Percentiles rank a stretch among this genome's conserved stretches.
Conservation (phyloP, 2,797 vertebrate species). For the Acanthornis magna region DNA sequence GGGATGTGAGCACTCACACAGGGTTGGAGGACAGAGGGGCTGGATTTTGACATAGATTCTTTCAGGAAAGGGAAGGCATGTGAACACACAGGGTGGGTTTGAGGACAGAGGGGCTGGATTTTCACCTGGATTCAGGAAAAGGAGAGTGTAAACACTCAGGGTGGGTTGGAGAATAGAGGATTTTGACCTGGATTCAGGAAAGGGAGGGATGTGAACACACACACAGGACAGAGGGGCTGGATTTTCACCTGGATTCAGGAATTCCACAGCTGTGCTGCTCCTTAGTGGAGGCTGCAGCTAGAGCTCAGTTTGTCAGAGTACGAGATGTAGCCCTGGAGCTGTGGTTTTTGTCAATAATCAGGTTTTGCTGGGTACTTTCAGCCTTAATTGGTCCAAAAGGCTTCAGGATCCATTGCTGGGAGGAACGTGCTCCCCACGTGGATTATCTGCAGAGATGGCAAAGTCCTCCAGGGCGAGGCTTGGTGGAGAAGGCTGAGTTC, state of each 20-base stretch:
- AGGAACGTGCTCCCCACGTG: not conserved
- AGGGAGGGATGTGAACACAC: not conserved
- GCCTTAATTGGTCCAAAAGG: not conserved
- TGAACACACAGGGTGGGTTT: too few species aligned
- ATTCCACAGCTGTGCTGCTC: not conserved
- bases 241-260: not conserved
- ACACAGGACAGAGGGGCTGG: not conserved
- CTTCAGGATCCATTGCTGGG: not conserved
- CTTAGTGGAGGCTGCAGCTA: not conserved
- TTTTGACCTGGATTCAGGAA: not conserved
- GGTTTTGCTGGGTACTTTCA: not conserved
- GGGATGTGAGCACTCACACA: not conserved
- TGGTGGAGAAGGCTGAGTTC: not conserved
- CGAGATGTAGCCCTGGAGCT: not conserved
- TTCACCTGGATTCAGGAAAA: too few species aligned
- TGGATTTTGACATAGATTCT: not conserved
- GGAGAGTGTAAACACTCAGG: too few species aligned
- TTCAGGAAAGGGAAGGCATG: too few species aligned
- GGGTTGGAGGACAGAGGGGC: not conserved
- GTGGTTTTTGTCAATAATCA: not conserved
- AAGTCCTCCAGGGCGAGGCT: not conserved
- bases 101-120: too few species aligned
- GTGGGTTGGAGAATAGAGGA: not conserved
- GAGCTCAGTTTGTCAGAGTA: not conserved
- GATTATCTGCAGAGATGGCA: not conserved